phyloP scores from a whole-genome alignment of 35 echinoderm and acorn worm genomes.

The Chiridota heheva region DNA sequence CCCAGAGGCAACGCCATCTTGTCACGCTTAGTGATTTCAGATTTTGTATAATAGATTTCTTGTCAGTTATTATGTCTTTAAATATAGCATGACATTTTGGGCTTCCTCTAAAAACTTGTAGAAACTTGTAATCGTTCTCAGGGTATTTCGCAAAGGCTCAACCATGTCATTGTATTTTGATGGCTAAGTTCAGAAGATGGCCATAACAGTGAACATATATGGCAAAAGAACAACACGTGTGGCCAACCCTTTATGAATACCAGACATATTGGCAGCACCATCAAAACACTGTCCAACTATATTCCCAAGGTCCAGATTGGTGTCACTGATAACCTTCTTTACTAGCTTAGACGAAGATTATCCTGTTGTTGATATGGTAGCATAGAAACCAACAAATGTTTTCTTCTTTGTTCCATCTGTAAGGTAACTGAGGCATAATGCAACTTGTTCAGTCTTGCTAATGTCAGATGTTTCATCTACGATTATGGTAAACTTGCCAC shows the following conservation, averaged over 20 bases:
- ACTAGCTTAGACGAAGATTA: background rate
- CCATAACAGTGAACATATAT: too few relatives aligned
- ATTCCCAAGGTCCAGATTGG: background rate
- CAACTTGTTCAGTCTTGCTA: slow-evolving; percentile 1
- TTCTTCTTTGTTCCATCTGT: background rate
- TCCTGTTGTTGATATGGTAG: background rate
- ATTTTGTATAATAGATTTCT: too few relatives aligned
- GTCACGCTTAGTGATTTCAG: too few relatives aligned
- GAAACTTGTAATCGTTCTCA: too few relatives aligned
- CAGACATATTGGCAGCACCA: slow-evolving; percentile 15
- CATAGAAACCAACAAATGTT: background rate
- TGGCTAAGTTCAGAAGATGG: too few relatives aligned
- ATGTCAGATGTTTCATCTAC: slow-evolving; percentile 17
- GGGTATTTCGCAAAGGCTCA: too few relatives aligned
- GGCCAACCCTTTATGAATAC: slow-evolving; percentile 2
- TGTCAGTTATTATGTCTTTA: too few relatives aligned
- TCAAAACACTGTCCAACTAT: background rate
- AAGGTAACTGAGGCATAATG: background rate
- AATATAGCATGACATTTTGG: too few relatives aligned
- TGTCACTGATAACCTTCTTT: background rate
- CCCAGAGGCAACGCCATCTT: too few relatives aligned
- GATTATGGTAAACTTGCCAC: slow-evolving; percentile 1
- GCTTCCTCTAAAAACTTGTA: too few relatives aligned
- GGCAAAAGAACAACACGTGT: too few relatives aligned
- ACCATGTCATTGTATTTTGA: too few relatives aligned